Base-by-base conservation (phyloP, 2,113 vertebrate species). In the Coreoperca whiteheadi region DNA sequence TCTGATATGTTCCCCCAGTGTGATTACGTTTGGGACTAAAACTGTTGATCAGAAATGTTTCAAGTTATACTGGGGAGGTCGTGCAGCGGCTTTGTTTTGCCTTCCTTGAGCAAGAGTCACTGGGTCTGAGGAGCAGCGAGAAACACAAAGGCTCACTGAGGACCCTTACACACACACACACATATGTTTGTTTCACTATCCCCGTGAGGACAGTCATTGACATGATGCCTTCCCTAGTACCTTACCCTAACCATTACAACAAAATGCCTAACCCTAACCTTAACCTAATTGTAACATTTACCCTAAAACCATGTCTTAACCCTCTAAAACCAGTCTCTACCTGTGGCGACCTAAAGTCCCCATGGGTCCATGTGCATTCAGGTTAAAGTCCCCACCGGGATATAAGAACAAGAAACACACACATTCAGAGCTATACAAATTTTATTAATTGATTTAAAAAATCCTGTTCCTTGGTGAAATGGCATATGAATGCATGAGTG, bases 391-490 rank as follows among this genome's bases (percentile, higher is more conserved):
- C n/a, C n/a, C n/a, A n/a, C n/a, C n/a, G n/a, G n/a, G n/a, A n/a
- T n/a, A n/a, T n/a, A n/a, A n/a, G n/a, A n/a, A n/a, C n/a, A 3
- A 37, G 34, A 37, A 6, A 39, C 23, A 61, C 20, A 51, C 20
- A 73, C 25, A 43, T 20, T 46, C 39, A 48, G 18, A 63, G 56
- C 16, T 2, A 23, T 18, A 34, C 20, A 81, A 37, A 57, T 68
- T 76, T 65, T n/a, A 48, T 51, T 60, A 61, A 72, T 46, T 77
- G 59, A 87, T 73, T 72, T 74, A 6, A 41, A 69, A 57, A 50
- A 80, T 68, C n/a, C 39, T 74, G 14, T 34, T 56, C 32, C 37
- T 72, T 70, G 53, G 41, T 79, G 67, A 77, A 87, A 77, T 73
- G 75, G 14, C 46, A 81, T 30, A 77, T 78, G 15, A 85, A 85